These are phyloP conservation scores for Pseudorasbora parva DNA, from an alignment of 2,113 vertebrate species.

Conservation along the genomic window DNA sequence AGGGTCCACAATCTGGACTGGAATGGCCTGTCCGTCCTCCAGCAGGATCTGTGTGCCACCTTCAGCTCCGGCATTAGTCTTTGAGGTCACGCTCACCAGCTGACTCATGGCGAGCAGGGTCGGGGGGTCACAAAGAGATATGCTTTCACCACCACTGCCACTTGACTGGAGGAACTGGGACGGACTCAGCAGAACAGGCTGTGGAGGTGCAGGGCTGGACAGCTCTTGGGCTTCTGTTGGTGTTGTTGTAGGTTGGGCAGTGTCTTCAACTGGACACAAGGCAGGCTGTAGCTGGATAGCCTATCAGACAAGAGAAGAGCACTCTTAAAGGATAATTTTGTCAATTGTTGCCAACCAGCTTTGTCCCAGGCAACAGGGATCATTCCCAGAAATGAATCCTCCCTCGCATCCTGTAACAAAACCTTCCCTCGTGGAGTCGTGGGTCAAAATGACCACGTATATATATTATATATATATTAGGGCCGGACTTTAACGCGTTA, in stretches of 20 bases:
- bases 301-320: conserved; percentile 24
- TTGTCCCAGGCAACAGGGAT: too few relatives aligned
- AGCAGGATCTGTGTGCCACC: conserved; percentile 72
- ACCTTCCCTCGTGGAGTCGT: too few relatives aligned
- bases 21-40: conserved; percentile 75
- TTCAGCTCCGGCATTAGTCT: conserved; percentile 64
- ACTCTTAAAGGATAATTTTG: background rate
- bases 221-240: conserved; percentile 66
- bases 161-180: conserved; percentile 65
- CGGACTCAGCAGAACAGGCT: conserved; percentile 66
- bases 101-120: conserved; percentile 70
- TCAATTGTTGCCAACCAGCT: too few relatives aligned
- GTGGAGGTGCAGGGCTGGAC: conserved; percentile 61
- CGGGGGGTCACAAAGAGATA: conserved; percentile 64
- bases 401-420: too few relatives aligned
- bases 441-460: too few relatives aligned
- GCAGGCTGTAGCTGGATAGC: conserved; percentile 76
- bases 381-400: too few relatives aligned
- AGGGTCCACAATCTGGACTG: conserved; percentile 71
- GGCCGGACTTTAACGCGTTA: too few relatives aligned
- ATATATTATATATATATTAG: too few relatives aligned
- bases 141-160: conserved; percentile 59
- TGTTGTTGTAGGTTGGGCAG: conserved; percentile 67
- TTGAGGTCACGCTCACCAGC: conserved; percentile 67
- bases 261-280: conserved; percentile 71